Evolutionary conservation across 2,113 vertebrate genomes (phyloP), one percentile per base, ranked within the genome.

Genomic region (Nipponia nippon): DNA sequence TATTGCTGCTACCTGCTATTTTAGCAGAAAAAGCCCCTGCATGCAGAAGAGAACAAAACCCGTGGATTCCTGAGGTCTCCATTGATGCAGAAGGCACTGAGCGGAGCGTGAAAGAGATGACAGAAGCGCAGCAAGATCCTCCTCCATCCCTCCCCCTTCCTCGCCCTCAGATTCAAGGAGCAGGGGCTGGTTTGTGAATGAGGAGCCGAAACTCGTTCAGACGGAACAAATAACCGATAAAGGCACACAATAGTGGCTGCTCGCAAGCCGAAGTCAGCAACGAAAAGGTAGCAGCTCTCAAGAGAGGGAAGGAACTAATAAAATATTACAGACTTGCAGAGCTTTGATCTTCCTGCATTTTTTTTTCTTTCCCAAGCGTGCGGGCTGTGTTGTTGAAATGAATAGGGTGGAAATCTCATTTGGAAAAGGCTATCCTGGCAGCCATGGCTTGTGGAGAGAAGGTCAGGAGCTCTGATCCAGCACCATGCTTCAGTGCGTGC

Each of bases 181-280:
- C 66, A 58, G 56, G 38, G 78, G 40, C 86, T 94, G 93, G 50
- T 92, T 97, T 96, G 92, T 98, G 97, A 98, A 98, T 97, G 97
- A 90, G 86, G 84, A 86, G 95, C 89, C 3, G 42, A 46, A 72
- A 61, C 82, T 16, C 79, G 52, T 89, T 97, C 95, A 96, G 79
- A 83, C 3, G 36, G 87, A 96, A 82, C 77, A 94, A 95, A 95
- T 85, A 93, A 81, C 76, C 38, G 63, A 87, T 85, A 75, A 87
- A 89, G 80, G 29, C 58, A 1, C 79, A 94, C 90, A 95, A 83
- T 59, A 89, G 90, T 23, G 9, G 76, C 90, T 78, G 90, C 92
- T 95, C 29, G 6, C 67, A 16, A 91, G 87, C 85, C 10, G 3
- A 38, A 80, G 84, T 50, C 50, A 13, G 78, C 91, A 23, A 91